phyloP scores from a whole-genome alignment of 64 coral and sea anemone genomes.

The Platygyra sinensis region DNA sequence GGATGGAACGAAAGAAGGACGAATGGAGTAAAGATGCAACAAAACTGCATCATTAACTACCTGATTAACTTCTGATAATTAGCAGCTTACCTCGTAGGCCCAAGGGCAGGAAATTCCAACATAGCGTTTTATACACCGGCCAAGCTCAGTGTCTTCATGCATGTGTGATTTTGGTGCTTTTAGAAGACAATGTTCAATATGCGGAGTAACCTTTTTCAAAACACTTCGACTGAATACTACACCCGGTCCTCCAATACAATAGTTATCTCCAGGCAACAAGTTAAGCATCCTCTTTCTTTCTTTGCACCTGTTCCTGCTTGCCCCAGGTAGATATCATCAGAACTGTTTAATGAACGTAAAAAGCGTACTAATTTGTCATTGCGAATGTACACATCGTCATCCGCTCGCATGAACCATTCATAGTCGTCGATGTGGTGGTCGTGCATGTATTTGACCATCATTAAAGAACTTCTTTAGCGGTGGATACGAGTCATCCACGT shows the following conservation, averaged over 20 bases:
- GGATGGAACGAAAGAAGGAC: no score
- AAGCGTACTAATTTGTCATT: conserved; percentile 78
- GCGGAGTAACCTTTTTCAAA: conserved; percentile 78
- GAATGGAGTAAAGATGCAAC: no score
- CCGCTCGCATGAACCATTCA: conserved; percentile 96
- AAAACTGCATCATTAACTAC: no score
- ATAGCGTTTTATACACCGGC: conserved; percentile 85
- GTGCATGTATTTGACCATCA: conserved; percentile 98
- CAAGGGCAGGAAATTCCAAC: conserved; percentile 87
- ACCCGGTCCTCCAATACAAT: conserved; percentile 90
- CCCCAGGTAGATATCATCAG: conserved; percentile 84
- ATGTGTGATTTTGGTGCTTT: conserved; percentile 69
- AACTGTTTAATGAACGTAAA: conserved; percentile 80
- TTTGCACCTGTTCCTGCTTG: conserved; percentile 81
- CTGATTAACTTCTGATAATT: no score
- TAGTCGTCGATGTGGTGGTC: conserved; percentile 89
- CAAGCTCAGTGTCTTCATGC: conserved; percentile 84
- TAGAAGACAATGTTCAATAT: conserved; percentile 85
- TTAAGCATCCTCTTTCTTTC: conserved; percentile 67
- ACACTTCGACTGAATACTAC: conserved; percentile 88
- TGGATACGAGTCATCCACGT: conserved; percentile 88
- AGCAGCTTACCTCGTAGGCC: conserved; percentile 82
- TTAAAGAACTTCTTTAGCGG: conserved; percentile 89
- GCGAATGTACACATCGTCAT: conserved; percentile 96
- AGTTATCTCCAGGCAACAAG: conserved; percentile 78